These are phyloP conservation scores for Mungos mungo DNA, from an alignment of 2,113 vertebrate species.

Conservation along the genomic window DNA sequence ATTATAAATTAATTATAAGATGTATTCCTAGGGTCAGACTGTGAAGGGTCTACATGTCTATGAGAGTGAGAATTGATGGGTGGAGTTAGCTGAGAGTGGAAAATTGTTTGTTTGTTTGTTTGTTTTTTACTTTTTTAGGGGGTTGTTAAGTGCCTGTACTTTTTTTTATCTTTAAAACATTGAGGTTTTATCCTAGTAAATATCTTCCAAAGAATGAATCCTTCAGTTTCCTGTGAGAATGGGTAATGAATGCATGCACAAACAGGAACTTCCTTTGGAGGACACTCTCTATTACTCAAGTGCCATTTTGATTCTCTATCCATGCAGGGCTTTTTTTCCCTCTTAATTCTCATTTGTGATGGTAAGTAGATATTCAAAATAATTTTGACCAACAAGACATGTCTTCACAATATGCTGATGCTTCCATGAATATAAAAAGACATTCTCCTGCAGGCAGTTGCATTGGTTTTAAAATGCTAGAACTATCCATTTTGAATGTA, in stretches of 20 bases:
- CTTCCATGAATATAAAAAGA: constrained; percentile 77
- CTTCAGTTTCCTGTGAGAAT: background rate
- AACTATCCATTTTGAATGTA: constrained; percentile 73
- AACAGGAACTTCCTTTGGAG: background rate
- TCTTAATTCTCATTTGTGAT: constrained; percentile 63
- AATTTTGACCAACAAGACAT: constrained; percentile 62
- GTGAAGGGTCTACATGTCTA: background rate
- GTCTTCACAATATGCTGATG: constrained; percentile 60
- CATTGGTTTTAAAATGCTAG: constrained; percentile 63
- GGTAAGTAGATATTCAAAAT: constrained; percentile 64
- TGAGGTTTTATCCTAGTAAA: background rate
- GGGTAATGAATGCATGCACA: background rate
- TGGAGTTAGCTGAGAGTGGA: background rate
- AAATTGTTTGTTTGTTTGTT: background rate
- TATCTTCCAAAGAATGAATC: background rate
- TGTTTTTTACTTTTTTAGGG: background rate
- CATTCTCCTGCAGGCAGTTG: constrained; percentile 64
- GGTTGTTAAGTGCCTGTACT: background rate
- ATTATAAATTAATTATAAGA: background rate
- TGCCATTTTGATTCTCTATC: constrained; percentile 53
- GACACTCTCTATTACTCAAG: background rate
- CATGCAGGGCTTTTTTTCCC: background rate
- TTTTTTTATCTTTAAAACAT: background rate
- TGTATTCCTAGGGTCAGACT: background rate
- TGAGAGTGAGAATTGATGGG: background rate